Conservation (phyloP, 2,797 vertebrate genomes). For the Chlorospingus flavigularis region DNA sequence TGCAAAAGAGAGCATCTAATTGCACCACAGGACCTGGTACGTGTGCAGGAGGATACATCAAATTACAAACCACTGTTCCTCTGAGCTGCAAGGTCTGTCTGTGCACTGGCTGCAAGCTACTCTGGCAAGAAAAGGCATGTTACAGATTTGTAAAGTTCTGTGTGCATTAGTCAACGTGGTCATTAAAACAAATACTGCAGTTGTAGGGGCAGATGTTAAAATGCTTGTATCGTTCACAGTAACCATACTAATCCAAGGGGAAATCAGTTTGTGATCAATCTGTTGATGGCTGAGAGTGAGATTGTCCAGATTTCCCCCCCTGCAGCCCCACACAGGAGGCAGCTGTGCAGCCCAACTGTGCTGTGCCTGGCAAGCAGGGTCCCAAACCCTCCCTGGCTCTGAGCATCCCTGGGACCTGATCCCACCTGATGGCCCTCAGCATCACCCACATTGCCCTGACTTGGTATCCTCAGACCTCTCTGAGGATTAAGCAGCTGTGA, state of each 20-base stretch:
- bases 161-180: not conserved
- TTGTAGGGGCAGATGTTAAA: not conserved
- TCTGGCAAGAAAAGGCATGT: constrained; percentile 8
- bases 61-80: not conserved
- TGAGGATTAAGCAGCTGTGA: not conserved
- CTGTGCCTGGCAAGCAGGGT: not conserved
- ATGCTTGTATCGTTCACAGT: not conserved
- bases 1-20: not conserved
- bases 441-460: not conserved
- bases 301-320: not conserved
- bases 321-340: not conserved
- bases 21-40: not conserved
- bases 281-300: not conserved
- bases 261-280: not conserved
- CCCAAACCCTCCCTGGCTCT: not conserved
- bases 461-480: not conserved
- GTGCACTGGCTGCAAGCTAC: not conserved
- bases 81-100: not conserved
- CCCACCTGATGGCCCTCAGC: not conserved
- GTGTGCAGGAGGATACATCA: not conserved
- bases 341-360: not conserved
- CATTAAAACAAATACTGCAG: not conserved
- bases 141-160: not conserved
- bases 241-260: not conserved
- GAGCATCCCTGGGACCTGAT: not conserved